Conservation (phyloP, 1,140 invertebrate genomes). For the Brachionus calyciflorus region DNA sequence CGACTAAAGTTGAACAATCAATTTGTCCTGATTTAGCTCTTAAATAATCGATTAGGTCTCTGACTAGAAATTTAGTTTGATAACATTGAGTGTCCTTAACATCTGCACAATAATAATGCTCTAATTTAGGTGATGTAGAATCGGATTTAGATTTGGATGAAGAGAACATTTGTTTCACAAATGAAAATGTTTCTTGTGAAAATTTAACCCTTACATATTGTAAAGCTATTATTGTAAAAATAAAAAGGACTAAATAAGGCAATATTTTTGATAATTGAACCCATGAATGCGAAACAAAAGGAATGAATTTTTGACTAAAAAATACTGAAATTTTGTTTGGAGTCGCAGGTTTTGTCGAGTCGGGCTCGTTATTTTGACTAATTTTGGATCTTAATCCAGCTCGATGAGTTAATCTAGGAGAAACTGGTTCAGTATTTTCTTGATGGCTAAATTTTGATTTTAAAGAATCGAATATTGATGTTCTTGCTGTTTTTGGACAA, state of each 20-base stretch:
- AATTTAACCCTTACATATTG: constrained; percentile 29
- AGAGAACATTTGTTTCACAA: neutral
- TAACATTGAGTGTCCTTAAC: constrained; percentile 37
- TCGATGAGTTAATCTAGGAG: neutral
- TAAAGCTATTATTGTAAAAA: constrained; percentile 25
- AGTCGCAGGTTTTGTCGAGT: neutral
- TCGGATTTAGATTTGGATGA: neutral
- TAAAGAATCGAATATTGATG: neutral
- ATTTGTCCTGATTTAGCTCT: constrained; percentile 20
- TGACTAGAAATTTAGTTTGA: constrained; percentile 9
- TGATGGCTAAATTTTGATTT: neutral
- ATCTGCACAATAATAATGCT: constrained; percentile 16
- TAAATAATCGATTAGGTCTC: constrained; percentile 35
- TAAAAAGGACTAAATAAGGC: constrained; percentile 13
- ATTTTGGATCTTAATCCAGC: neutral
- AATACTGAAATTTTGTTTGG: neutral
- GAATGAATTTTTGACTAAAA: neutral
- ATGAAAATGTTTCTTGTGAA: neutral
- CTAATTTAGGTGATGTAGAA: neutral
- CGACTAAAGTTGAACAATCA: constrained; percentile 7
- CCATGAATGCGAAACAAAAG: constrained; percentile 2
- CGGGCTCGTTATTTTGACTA: neutral
- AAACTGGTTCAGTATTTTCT: neutral
- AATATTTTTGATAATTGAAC: constrained; percentile 14
- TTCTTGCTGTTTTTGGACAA: neutral